phyloP scores from a whole-genome alignment of 2,888 invertebrate species.

The Sarcophaga variegata region DNA sequence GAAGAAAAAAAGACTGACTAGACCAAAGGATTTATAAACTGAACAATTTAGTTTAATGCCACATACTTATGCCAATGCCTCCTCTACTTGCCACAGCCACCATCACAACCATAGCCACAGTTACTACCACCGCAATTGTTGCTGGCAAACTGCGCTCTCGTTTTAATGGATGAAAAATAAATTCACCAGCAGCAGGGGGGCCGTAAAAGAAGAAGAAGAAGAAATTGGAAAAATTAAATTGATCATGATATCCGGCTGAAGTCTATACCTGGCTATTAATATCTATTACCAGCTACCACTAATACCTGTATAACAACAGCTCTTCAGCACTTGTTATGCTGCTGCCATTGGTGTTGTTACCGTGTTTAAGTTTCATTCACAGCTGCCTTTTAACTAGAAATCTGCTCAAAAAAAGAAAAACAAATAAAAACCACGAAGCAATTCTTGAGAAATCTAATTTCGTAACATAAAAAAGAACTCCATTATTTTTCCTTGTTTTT shows the following conservation, averaged over 20 bases:
- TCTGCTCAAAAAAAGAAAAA: conserved; percentile 1
- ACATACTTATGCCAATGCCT: neutral
- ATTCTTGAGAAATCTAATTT: conserved; percentile 63
- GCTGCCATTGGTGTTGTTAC: conserved; percentile 24
- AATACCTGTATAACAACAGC: conserved; percentile 9
- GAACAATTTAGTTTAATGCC: conserved; percentile 36
- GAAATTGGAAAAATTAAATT: conserved; percentile 68
- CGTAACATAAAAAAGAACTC: conserved; percentile 28
- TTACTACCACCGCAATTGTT: conserved; percentile 23
- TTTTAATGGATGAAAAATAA: neutral
- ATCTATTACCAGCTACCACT: conserved; percentile 59
- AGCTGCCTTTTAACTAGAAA: conserved; percentile 57
- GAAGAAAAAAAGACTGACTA: neutral
- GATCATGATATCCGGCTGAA: conserved; percentile 69
- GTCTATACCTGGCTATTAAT: conserved; percentile 59
- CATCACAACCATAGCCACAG: too few species aligned
- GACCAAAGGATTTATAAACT: conserved; percentile 59
- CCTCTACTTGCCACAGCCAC: neutral
- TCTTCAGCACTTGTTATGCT: neutral
- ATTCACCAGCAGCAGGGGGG: neutral
- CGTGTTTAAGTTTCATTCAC: conserved; percentile 40
- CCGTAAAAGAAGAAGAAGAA: neutral
- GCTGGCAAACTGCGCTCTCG: conserved; percentile 18
- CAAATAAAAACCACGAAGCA: neutral
- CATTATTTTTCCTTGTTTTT: conserved; percentile 52